Evolutionary conservation across 2,113 vertebrate genomes (phyloP).

Genomic region (Chloropsis cyanopogon): DNA sequence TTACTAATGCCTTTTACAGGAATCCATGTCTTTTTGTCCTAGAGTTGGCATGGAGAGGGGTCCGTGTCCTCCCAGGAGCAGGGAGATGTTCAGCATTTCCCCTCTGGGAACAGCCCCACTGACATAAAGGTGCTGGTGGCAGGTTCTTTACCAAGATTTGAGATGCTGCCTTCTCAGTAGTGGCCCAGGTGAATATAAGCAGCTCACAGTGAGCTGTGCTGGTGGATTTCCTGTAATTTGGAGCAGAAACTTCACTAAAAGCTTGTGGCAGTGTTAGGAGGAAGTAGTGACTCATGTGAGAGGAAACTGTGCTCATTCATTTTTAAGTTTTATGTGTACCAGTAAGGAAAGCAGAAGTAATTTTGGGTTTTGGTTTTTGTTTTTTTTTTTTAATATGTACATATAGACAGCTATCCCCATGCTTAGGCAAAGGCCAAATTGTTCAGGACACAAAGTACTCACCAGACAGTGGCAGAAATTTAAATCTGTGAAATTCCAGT

Average conservation of each 20-base stretch:
- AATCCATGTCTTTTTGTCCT: neutral
- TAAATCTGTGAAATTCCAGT: neutral
- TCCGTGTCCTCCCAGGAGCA: neutral
- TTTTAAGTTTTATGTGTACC: neutral
- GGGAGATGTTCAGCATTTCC: neutral
- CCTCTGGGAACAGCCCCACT: neutral
- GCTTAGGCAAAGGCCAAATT: neutral
- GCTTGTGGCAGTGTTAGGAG: neutral
- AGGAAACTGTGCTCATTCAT: neutral
- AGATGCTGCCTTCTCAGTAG: neutral
- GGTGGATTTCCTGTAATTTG: neutral
- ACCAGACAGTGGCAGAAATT: neutral
- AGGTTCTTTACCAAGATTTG: neutral
- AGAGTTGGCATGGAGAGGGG: neutral
- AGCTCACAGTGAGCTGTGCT: neutral
- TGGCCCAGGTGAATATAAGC: neutral
- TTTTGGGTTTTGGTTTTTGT: neutral
- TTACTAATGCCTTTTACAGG: neutral
- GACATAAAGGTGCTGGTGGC: neutral
- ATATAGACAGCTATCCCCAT: neutral
- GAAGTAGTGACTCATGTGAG: neutral
- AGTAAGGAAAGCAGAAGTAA: neutral
- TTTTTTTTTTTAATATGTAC: neutral
- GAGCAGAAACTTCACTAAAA: neutral
- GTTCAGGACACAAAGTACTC: neutral